Percentiles rank a stretch among this genome's conserved stretches.
Conservation (phyloP, 2,113 vertebrate genomes). For the Benthochromis sp. region DNA sequence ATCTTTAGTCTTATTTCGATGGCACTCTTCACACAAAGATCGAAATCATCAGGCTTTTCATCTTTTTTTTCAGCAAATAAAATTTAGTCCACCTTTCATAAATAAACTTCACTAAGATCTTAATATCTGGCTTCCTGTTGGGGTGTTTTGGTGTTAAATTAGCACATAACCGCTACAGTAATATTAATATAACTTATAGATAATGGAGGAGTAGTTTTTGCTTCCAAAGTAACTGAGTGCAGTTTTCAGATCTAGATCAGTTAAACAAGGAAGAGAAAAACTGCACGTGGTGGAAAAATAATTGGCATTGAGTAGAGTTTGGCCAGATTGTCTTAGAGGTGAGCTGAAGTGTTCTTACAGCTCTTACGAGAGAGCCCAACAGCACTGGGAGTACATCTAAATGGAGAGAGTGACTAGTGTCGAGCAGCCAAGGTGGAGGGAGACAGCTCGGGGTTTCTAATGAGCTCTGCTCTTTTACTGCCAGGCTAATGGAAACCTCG, state of each 20-base stretch:
- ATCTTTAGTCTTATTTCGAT: not conserved
- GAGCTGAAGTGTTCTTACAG: slow-evolving; percentile 27
- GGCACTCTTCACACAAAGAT: not conserved
- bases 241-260: not conserved
- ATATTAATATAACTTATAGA: not conserved
- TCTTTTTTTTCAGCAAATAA: not conserved
- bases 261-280: not conserved
- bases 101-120: not conserved
- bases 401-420: slow-evolving; percentile 52
- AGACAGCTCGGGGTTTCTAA: slow-evolving; percentile 62
- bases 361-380: slow-evolving; percentile 1
- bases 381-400: slow-evolving; percentile 27
- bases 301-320: slow-evolving; percentile 24
- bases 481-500: slow-evolving; percentile 68
- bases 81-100: not conserved
- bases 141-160: not conserved
- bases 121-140: not conserved
- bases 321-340: slow-evolving; percentile 13
- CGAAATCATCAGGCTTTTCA: accelerated
- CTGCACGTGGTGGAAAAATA: not conserved
- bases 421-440: slow-evolving; percentile 12
- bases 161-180: not conserved
- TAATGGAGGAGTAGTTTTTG: too few species aligned
- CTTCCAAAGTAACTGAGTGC: not conserved
- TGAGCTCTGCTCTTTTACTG: slow-evolving; percentile 71